A percentile compares a stretch with the other conserved stretches of the same genome.
Conservation (phyloP, 2,888 invertebrate species). For the Gandaritis pyraliata region DNA sequence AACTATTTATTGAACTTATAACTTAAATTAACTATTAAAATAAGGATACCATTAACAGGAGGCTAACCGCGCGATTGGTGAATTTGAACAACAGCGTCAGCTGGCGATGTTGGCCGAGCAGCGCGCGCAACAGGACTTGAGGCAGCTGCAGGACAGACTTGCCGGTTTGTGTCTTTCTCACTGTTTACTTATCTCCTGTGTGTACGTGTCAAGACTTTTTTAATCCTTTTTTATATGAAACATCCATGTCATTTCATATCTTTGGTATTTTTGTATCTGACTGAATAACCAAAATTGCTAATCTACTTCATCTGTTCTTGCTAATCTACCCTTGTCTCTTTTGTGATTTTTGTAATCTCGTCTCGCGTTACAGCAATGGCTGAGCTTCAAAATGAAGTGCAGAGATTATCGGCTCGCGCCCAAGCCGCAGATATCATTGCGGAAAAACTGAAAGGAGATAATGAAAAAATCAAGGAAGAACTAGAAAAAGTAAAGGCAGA, state of each 20-base stretch:
- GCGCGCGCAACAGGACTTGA: slow-evolving; percentile 83
- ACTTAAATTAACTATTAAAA: too few relatives aligned
- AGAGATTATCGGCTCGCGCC: slow-evolving; percentile 68
- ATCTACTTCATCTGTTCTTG: too few relatives aligned
- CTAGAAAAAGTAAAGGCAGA: slow-evolving; percentile 61
- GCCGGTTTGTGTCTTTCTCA: slow-evolving; percentile 48
- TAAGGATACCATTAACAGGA: slow-evolving; percentile 64
- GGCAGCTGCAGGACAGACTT: slow-evolving; percentile 68
- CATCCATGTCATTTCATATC: too few relatives aligned
- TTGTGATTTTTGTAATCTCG: background rate
- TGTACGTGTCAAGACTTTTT: too few relatives aligned
- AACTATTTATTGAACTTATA: too few relatives aligned
- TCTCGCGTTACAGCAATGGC: slow-evolving; percentile 54
- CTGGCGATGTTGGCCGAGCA: slow-evolving; percentile 72
- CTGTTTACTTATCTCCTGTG: background rate
- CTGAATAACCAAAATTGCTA: too few relatives aligned
- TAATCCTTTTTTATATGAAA: too few relatives aligned
- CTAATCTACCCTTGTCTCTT: too few relatives aligned
- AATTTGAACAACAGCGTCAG: slow-evolving; percentile 81
- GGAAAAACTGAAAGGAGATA: slow-evolving; percentile 51
- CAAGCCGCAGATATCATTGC: slow-evolving; percentile 62
- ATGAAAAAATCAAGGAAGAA: slow-evolving; percentile 73
- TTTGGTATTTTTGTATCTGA: too few relatives aligned
- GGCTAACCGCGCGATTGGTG: slow-evolving; percentile 74
- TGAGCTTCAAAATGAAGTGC: slow-evolving; percentile 80